Conservation (phyloP, 2,113 vertebrate genomes). For the Leptobrachium ailaonicum region DNA sequence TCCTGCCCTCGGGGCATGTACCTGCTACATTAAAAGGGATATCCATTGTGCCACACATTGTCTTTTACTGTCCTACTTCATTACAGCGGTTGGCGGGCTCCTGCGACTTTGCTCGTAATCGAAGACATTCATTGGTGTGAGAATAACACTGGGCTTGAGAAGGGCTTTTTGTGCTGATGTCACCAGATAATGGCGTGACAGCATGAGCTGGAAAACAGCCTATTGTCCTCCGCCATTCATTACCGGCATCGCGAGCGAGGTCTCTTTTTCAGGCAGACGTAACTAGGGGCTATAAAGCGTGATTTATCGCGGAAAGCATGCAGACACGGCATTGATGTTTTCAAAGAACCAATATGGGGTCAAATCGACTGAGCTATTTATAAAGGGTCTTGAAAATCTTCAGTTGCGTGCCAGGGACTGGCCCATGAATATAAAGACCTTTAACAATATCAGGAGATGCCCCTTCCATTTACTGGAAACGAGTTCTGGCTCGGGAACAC, state of each 20-base stretch:
- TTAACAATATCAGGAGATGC: too few relatives aligned
- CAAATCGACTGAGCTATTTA: not conserved
- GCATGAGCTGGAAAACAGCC: not conserved
- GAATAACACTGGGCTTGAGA: not conserved
- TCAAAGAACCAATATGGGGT: not conserved
- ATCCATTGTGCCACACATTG: too few relatives aligned
- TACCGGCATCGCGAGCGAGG: not conserved
- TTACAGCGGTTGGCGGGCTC: too few relatives aligned
- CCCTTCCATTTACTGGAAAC: too few relatives aligned
- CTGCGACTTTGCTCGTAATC: not conserved
- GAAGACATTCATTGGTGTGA: slow-evolving; percentile 6
- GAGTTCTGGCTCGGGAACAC: too few relatives aligned
- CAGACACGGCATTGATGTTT: not conserved
- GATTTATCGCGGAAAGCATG: slow-evolving; percentile 12
- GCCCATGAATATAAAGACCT: too few relatives aligned
- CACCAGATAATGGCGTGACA: slow-evolving; percentile 7
- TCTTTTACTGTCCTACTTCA: too few relatives aligned
- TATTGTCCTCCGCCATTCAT: not conserved
- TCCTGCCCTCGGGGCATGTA: too few relatives aligned
- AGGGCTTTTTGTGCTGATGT: slow-evolving; percentile 19
- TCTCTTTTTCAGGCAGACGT: not conserved
- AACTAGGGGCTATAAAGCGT: slow-evolving; percentile 9
- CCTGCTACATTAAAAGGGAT: too few relatives aligned
- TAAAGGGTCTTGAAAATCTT: not conserved
- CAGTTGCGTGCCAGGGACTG: not conserved